Evolutionary conservation across 2,888 invertebrate species (phyloP).

Genomic region (Dysmachus trigonus): DNA sequence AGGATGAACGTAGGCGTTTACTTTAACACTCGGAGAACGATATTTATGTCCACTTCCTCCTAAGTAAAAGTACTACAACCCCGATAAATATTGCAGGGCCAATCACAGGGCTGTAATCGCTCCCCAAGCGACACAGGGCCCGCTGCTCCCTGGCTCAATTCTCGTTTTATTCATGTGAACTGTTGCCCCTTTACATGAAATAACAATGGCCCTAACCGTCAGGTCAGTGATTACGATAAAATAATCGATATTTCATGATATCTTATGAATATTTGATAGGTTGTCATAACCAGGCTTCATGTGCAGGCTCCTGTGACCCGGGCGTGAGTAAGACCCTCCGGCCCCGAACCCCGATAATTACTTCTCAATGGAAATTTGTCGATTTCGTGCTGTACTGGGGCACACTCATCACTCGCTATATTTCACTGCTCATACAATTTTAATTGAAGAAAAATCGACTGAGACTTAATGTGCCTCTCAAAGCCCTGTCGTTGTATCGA

Average conservation of each 20-base stretch:
- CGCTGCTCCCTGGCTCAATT: not conserved
- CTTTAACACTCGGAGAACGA: not conserved
- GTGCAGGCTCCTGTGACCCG: not conserved
- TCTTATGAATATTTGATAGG: conserved; percentile 5
- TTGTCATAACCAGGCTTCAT: not conserved
- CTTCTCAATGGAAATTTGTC: not conserved
- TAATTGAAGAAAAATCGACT: not conserved
- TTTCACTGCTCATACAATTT: not conserved
- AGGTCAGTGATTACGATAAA: not conserved
- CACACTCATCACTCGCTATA: not conserved
- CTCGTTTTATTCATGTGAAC: not conserved
- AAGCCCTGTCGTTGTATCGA: not conserved
- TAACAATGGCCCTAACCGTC: not conserved
- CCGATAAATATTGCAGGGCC: not conserved
- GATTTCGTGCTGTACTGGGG: not conserved
- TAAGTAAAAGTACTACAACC: not conserved
- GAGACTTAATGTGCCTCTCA: not conserved
- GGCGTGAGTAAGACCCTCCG: not conserved
- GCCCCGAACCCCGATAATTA: not conserved
- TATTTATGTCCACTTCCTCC: not conserved
- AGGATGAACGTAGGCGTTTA: not conserved
- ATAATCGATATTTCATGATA: conserved; percentile 5
- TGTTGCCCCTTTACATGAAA: not conserved
- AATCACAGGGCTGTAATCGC: not conserved
- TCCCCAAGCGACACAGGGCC: not conserved